Evolutionary conservation across 2,113 vertebrate species (phyloP).

Genomic region (Edolisoma coerulescens): DNA sequence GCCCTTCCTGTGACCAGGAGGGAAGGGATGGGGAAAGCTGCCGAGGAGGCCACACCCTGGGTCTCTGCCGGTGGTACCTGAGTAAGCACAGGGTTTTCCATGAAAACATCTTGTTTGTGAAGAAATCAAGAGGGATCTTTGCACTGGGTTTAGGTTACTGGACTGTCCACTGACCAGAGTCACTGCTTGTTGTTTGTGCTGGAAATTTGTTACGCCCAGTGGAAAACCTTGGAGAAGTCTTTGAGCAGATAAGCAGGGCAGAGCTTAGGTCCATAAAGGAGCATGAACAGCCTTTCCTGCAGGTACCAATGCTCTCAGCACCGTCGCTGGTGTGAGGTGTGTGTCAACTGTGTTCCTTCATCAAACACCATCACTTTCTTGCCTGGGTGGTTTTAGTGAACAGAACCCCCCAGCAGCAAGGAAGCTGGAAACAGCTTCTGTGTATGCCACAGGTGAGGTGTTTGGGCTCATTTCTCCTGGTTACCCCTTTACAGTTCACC

Average conservation of each 20-base stretch:
- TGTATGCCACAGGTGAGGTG: background rate
- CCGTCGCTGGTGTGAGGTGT: background rate
- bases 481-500: background rate
- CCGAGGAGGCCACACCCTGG: background rate
- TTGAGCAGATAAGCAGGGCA: slow-evolving; percentile 16
- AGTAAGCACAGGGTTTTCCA: rapidly evolving
- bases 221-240: background rate
- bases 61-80: background rate
- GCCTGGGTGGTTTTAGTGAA: background rate
- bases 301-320: background rate
- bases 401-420: background rate
- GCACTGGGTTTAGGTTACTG: background rate
- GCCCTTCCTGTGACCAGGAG: background rate
- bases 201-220: background rate
- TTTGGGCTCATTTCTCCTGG: background rate
- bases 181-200: background rate
- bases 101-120: background rate
- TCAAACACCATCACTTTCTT: background rate
- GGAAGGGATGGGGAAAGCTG: background rate
- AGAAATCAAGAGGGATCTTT: background rate
- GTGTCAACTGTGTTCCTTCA: background rate
- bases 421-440: background rate
- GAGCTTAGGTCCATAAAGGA: background rate
- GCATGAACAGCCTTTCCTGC: background rate
- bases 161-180: background rate